These are phyloP conservation scores for Hirtodrosophila alboralis DNA, from an alignment of 2,888 invertebrate genomes.

Conservation along the genomic window DNA sequence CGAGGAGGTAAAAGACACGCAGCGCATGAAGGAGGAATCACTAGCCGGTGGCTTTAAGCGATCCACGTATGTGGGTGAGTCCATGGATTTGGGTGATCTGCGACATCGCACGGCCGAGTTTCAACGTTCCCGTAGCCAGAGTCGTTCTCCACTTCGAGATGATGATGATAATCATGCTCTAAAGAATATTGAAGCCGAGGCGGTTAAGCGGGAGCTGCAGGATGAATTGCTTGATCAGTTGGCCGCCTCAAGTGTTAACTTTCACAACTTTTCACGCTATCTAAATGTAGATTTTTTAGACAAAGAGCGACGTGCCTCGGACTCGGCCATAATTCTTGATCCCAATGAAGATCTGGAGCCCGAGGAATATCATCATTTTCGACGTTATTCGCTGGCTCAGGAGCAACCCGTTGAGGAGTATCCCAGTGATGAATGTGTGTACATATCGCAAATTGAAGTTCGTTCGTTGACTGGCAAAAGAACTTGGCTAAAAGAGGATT, in stretches of 20 bases:
- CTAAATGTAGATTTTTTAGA: conserved; percentile 77
- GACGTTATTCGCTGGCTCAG: conserved; percentile 82
- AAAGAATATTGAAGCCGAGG: conserved; percentile 63
- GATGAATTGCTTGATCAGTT: conserved; percentile 78
- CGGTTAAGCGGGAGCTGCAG: conserved; percentile 69
- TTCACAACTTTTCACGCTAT: conserved; percentile 77
- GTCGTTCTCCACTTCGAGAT: conserved; percentile 76
- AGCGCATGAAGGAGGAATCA: conserved; percentile 63
- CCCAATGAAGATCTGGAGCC: conserved; percentile 73
- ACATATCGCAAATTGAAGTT: conserved; percentile 79
- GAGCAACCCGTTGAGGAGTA: conserved; percentile 81
- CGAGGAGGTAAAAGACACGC: conserved; percentile 61
- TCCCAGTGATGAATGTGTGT: conserved; percentile 79
- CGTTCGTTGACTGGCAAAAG: conserved; percentile 73
- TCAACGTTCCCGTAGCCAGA: conserved; percentile 80
- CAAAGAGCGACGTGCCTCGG: conserved; percentile 82
- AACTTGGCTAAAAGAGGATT: conserved; percentile 78
- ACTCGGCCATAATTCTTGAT: conserved; percentile 77
- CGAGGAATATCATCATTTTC: conserved; percentile 83
- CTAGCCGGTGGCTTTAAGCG: conserved; percentile 56
- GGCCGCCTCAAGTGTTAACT: conserved; percentile 71
- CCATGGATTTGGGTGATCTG: conserved; percentile 68
- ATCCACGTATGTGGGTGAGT: conserved; percentile 63
- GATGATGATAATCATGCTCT: conserved; percentile 42
- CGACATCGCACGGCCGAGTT: conserved; percentile 79